A percentile compares a stretch with the other conserved stretches of the same genome.
Conservation (phyloP, 2,797 vertebrate genomes). For the Gymnothorax reevesii region DNA sequence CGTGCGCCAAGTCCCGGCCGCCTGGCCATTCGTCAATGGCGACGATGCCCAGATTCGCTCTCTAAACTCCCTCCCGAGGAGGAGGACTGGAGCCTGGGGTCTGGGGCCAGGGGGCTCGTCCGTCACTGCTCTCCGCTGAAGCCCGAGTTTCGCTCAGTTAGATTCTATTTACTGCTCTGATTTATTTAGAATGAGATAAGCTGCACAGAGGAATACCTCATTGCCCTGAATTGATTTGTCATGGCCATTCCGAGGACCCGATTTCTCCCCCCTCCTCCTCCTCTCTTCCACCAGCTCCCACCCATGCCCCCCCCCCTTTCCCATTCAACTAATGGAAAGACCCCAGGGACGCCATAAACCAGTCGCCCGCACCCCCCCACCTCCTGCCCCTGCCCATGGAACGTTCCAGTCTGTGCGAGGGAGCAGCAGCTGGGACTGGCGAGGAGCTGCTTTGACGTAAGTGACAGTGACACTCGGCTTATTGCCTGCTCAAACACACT, state of each 20-base stretch:
- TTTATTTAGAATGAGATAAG: slow-evolving; percentile 44
- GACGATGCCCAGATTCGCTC: not conserved
- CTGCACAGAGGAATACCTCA: slow-evolving; percentile 28
- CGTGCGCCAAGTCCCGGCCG: slow-evolving; percentile 29
- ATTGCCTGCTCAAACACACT: slow-evolving; percentile 69
- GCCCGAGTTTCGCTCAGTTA: slow-evolving; percentile 7
- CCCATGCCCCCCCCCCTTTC: not conserved
- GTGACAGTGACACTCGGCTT: slow-evolving; percentile 66
- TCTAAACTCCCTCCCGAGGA: slow-evolving; percentile 30
- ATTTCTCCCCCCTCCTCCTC: not conserved
- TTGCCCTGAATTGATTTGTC: slow-evolving; percentile 33
- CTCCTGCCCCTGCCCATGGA: not conserved
- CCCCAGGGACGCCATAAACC: not conserved
- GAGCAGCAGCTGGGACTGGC: not conserved
- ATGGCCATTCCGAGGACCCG: not conserved
- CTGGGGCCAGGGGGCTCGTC: not conserved
- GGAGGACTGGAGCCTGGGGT: not conserved
- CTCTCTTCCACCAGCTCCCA: not conserved
- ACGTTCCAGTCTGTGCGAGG: not conserved
- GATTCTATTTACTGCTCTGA: slow-evolving; percentile 41
- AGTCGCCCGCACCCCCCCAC: not conserved
- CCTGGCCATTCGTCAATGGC: slow-evolving; percentile 34
- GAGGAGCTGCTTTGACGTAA: slow-evolving; percentile 53
- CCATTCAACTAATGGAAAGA: not conserved
- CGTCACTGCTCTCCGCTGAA: not conserved